phyloP scores from a whole-genome alignment of 2,113 vertebrate species.

The Progne subis region DNA sequence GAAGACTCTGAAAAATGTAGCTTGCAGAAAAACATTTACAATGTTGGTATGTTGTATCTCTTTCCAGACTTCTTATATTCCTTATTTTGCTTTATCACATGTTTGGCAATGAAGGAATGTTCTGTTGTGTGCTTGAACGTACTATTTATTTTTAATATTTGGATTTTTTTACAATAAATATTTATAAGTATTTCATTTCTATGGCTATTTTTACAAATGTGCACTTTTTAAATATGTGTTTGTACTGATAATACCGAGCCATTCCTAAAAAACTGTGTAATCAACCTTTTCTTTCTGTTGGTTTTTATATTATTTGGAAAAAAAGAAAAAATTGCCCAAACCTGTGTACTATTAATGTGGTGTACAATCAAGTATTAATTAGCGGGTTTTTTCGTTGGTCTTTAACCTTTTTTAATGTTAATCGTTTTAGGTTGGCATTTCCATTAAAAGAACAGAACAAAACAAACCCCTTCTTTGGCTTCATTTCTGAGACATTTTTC shows the following conservation, averaged over 20 bases:
- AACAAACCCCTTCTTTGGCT: not conserved
- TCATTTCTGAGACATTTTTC: not conserved
- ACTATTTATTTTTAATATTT: constrained; percentile 65
- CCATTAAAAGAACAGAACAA: constrained; percentile 41
- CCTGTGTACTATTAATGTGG: not conserved
- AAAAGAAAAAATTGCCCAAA: not conserved
- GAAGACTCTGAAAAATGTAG: constrained; percentile 58
- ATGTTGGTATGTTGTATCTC: not conserved
- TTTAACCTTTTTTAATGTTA: constrained; percentile 14
- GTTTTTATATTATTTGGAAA: not conserved
- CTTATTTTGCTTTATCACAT: constrained; percentile 28
- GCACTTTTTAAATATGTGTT: constrained; percentile 35
- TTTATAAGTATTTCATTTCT: constrained; percentile 65
- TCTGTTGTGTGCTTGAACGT: constrained; percentile 44
- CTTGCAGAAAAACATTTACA: constrained; percentile 7
- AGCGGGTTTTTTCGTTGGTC: not conserved
- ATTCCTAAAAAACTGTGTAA: constrained; percentile 28
- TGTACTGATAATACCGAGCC: not conserved
- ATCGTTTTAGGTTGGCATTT: constrained; percentile 48
- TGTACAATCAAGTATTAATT: not conserved
- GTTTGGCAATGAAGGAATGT: constrained; percentile 51
- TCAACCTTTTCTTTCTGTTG: not conserved
- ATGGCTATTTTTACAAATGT: constrained; percentile 37
- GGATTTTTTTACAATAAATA: constrained; percentile 67
- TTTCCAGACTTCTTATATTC: constrained; percentile 40